Conservation (phyloP, 2,113 vertebrate genomes). For the Xenopus borealis region DNA sequence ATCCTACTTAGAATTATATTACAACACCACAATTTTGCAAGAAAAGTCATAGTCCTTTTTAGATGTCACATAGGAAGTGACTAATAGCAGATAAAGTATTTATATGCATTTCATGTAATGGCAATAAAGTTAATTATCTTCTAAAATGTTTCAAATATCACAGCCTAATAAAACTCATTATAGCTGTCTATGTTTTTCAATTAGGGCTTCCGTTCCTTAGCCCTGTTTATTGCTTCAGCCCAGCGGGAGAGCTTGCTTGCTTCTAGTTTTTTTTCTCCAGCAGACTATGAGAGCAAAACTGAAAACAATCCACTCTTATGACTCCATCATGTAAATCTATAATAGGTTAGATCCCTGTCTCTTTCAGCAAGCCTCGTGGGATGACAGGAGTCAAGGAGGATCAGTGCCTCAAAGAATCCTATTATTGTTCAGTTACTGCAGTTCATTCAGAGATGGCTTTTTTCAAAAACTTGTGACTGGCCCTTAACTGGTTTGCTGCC, state of each 20-base stretch:
- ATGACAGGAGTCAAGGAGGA: constrained; percentile 23
- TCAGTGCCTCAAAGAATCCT: constrained; percentile 24
- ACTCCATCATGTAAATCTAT: constrained; percentile 34
- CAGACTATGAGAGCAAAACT: constrained; percentile 23
- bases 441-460: constrained; percentile 4
- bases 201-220: constrained; percentile 50
- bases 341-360: constrained; percentile 32
- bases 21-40: too few species aligned
- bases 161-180: constrained; percentile 48
- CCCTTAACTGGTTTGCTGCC: constrained; percentile 6
- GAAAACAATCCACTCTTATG: constrained; percentile 36
- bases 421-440: constrained; percentile 10
- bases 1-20: too few species aligned
- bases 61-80: constrained; percentile 13
- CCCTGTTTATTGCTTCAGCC: constrained; percentile 40
- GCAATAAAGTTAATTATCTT: constrained; percentile 32
- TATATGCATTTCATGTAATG: not conserved
- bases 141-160: constrained; percentile 36
- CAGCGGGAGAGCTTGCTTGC: constrained; percentile 20
- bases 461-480: not conserved
- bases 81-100: constrained; percentile 20
- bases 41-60: too few species aligned
- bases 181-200: constrained; percentile 44
- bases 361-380: constrained; percentile 5
- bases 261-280: constrained; percentile 37